Base-by-base conservation (phyloP, 2,113 vertebrate genomes). In the Tylochromis polylepis region DNA sequence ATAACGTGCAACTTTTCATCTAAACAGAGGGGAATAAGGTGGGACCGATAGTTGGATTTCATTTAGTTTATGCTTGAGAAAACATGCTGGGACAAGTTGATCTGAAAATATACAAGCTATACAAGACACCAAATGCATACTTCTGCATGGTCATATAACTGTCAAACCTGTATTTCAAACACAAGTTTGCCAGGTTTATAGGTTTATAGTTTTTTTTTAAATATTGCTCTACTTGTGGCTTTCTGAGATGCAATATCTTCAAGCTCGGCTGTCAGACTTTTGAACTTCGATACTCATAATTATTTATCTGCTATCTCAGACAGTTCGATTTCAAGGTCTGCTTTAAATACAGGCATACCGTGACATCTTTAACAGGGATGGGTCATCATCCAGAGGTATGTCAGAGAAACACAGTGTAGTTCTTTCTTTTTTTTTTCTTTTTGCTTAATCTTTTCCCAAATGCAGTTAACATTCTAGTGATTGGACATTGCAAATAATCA, bases 151-250 rank as follows among this genome's bases (percentile, higher is more conserved):
- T 58, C 11, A 59, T 38, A 2, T 43, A 78, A 12, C 6, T 27
- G 81, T 84, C 29, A n/a, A n/a, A n/a, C n/a, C n/a, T n/a, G n/a
- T 38, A 75, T 60, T 59, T 86, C 62, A 59, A 65, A 85, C 12
- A 59, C 85, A 51, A 75, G 60, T 29, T 82, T 16, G 53, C 51
- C 79, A 2, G 46, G 29, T 51, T 27, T 72, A 5, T 18, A 36
- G 38, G n/a, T n/a, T n/a, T n/a, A n/a, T n/a, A n/a, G n/a, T n/a
- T n/a, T 85, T 82, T 31, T 89, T 91, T 53, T 82, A 56, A 53
- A 79, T 83, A 31, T 89, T 75, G 38, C 65, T 29, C 18, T 65
- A 72, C 38, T 41, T 70, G 60, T 83, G 60, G 81, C 31, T 62
- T 27, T 83, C 49, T 65, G 31, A 67, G 3, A 24, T 12, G 31